A percentile compares a stretch with the other conserved stretches of the same genome.
Conservation (phyloP, 1,140 invertebrate genomes). For the Melitaea cinxia region DNA sequence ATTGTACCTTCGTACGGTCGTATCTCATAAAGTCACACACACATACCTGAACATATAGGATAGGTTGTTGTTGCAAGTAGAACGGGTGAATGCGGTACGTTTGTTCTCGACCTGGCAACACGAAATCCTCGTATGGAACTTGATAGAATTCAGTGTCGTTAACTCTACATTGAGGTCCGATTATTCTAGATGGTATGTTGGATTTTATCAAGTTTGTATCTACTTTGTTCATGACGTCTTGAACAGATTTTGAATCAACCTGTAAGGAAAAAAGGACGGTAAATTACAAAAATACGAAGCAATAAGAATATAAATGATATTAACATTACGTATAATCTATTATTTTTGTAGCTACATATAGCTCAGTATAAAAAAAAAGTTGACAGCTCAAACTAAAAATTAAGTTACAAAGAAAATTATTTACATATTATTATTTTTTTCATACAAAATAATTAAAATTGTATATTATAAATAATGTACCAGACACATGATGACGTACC, state of each 20-base stretch:
- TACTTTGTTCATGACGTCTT: slow-evolving; percentile 58
- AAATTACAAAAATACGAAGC: not conserved
- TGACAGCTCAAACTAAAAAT: too few relatives aligned
- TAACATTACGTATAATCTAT: too few relatives aligned
- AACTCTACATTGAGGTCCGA: slow-evolving; percentile 65
- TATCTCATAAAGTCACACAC: too few relatives aligned
- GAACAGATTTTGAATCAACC: slow-evolving; percentile 54
- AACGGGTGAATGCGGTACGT: slow-evolving; percentile 75
- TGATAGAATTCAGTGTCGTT: slow-evolving; percentile 57
- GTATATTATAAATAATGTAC: too few relatives aligned
- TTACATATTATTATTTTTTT: too few relatives aligned
- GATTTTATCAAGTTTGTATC: slow-evolving; percentile 59
- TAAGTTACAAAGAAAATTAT: too few relatives aligned
- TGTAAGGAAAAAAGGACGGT: slow-evolving; percentile 33
- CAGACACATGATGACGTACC: slow-evolving; percentile 40
- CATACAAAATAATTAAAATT: not conserved
- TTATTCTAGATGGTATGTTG: slow-evolving; percentile 62
- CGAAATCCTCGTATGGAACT: slow-evolving; percentile 71
- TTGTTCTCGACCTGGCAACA: slow-evolving; percentile 59
- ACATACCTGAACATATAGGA: slow-evolving; percentile 64
- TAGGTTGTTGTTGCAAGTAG: slow-evolving; percentile 58
- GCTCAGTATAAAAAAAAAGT: too few relatives aligned
- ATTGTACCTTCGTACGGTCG: too few relatives aligned
- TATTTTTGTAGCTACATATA: too few relatives aligned
- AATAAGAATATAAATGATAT: not conserved